phyloP scores from a whole-genome alignment of 2,888 invertebrate species.

The Zaprionus obscuricornis region DNA sequence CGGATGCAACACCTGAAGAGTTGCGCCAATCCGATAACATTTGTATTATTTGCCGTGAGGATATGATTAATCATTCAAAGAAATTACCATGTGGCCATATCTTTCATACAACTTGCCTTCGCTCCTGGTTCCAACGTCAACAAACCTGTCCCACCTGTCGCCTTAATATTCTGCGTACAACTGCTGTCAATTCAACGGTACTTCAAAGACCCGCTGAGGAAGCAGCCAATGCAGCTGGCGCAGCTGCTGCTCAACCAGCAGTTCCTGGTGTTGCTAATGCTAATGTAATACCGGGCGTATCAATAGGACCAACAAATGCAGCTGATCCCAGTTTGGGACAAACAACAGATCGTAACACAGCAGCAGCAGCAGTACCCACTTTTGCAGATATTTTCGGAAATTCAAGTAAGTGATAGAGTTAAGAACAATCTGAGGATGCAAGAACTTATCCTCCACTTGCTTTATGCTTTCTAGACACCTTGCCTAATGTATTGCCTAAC shows the following conservation, averaged over 20 bases:
- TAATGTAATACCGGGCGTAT: constrained; percentile 17
- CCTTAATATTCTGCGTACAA: constrained; percentile 89
- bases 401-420: constrained; percentile 48
- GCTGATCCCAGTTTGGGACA: constrained; percentile 15
- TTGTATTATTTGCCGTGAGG: constrained; percentile 97
- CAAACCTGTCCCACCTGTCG: constrained; percentile 99
- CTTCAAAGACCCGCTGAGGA: constrained; percentile 66
- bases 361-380: constrained; percentile 21
- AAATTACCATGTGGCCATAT: constrained; percentile 99
- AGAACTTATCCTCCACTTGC: too few relatives aligned
- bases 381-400: constrained; percentile 56
- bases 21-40: constrained; percentile 97
- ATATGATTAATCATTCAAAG: constrained; percentile 91
- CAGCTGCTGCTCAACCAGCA: constrained; percentile 36
- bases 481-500: constrained; percentile 51
- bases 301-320: constrained; percentile 18
- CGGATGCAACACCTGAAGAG: constrained; percentile 97
- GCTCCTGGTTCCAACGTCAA: constrained; percentile 99
- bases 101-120: constrained; percentile 98
- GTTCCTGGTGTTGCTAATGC: constrained; percentile 24
- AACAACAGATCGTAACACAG: constrained; percentile 34
- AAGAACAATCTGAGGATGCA: too few relatives aligned
- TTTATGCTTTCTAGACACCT: constrained; percentile 36
- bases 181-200: constrained; percentile 72
- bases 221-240: constrained; percentile 43